Evolutionary conservation across 1,140 invertebrate genomes (phyloP).

Genomic region (Diachasmimorpha longicaudata): DNA sequence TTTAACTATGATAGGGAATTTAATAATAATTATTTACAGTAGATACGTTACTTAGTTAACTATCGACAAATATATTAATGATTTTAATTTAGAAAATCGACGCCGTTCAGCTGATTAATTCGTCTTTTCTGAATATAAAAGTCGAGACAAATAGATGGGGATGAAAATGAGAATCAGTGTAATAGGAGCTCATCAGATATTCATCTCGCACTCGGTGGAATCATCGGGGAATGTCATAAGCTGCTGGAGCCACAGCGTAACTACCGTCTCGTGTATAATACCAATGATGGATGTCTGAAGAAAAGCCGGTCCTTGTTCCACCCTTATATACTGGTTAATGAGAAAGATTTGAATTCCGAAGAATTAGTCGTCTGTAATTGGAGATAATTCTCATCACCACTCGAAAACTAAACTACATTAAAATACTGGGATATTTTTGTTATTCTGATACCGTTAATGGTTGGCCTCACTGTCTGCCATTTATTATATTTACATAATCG

Average conservation of each 20-base stretch:
- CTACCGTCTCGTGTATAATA: slow-evolving; percentile 9
- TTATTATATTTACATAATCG: too few species aligned
- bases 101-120: too few species aligned
- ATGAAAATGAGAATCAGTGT: slow-evolving; percentile 18
- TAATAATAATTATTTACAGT: too few species aligned
- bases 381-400: background rate
- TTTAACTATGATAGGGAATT: too few species aligned
- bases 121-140: background rate
- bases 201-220: slow-evolving; percentile 32
- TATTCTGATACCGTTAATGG: too few species aligned
- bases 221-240: slow-evolving; percentile 40
- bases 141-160: slow-evolving; percentile 5
- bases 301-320: background rate
- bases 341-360: background rate
- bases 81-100: too few species aligned
- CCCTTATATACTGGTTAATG: background rate
- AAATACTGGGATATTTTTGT: too few species aligned
- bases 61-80: too few species aligned
- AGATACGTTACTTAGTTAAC: too few species aligned
- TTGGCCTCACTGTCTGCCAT: too few species aligned
- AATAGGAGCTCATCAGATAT: slow-evolving; percentile 34
- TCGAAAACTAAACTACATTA: too few species aligned
- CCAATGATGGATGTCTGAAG: slow-evolving; percentile 7
- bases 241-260: slow-evolving; percentile 19
- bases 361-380: background rate